Evolutionary conservation across 1,140 invertebrate genomes (phyloP).

Genomic region (Drosophila micromelanica): DNA sequence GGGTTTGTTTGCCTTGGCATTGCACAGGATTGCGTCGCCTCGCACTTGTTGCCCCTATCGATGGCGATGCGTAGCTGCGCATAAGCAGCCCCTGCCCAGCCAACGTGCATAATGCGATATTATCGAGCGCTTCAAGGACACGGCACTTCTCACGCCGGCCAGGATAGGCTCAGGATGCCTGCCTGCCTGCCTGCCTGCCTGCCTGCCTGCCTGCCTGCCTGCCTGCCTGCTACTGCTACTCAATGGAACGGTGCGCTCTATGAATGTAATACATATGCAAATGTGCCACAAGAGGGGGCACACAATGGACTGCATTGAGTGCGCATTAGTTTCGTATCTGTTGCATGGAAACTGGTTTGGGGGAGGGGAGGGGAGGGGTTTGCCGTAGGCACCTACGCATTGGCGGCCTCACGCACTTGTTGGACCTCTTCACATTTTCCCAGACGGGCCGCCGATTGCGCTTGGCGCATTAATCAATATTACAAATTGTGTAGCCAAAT

Average conservation of each 20-base stretch:
- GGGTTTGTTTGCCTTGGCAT: background rate
- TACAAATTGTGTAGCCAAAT: constrained; percentile 61
- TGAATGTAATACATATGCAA: constrained; percentile 49
- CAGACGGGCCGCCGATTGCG: constrained; percentile 11
- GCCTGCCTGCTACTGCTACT: constrained; percentile 8
- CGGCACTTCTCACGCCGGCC: constrained; percentile 43
- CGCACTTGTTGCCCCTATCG: constrained; percentile 67
- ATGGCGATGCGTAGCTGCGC: constrained; percentile 49
- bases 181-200: too few species aligned
- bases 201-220: background rate
- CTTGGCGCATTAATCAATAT: constrained; percentile 71
- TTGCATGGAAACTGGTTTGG: constrained; percentile 10
- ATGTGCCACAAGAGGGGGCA: constrained; percentile 24
- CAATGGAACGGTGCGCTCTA: constrained; percentile 1
- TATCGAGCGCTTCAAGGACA: constrained; percentile 54
- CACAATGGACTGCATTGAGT: constrained; percentile 34
- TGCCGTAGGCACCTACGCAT: constrained; percentile 31
- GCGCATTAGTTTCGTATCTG: constrained; percentile 42
- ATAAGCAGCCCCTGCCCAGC: constrained; percentile 38
- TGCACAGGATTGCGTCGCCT: constrained; percentile 9
- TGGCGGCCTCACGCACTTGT: constrained; percentile 71
- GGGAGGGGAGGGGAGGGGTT: too few species aligned
- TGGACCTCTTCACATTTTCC: constrained; percentile 31
- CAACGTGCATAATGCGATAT: constrained; percentile 50
- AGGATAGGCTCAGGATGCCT: background rate